These are phyloP conservation scores for Barypeithes pellucidus DNA, from an alignment of 2,888 invertebrate genomes.

Conservation along the genomic window DNA sequence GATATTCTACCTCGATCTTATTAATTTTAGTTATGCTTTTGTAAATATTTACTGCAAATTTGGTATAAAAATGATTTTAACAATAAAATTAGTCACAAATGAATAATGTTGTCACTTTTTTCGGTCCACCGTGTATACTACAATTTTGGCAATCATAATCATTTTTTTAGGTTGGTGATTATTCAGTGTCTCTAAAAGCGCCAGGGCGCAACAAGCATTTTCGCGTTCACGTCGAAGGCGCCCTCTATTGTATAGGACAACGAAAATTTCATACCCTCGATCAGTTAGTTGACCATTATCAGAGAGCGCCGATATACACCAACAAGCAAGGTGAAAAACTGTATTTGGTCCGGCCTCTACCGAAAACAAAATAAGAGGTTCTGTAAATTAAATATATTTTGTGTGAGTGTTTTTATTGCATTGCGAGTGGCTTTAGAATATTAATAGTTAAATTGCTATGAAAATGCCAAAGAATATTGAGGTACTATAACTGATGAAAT, in stretches of 20 bases:
- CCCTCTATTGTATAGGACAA: constrained; percentile 97
- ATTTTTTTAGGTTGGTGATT: constrained; percentile 92
- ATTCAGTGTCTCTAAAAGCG: constrained; percentile 97
- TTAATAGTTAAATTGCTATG: constrained; percentile 37
- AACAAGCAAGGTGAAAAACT: constrained; percentile 98
- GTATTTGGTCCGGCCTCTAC: constrained; percentile 95
- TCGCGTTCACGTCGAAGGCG: constrained; percentile 95
- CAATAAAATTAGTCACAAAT: no score
- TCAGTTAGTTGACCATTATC: constrained; percentile 98
- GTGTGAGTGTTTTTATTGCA: constrained; percentile 48
- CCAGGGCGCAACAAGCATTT: constrained; percentile 99
- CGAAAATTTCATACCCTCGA: constrained; percentile 97
- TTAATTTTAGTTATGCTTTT: no score
- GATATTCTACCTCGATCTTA: no score
- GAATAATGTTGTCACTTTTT: no score
- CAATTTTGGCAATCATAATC: no score
- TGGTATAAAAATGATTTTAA: no score
- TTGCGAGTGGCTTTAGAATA: constrained; percentile 51
- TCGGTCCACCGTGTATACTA: no score
- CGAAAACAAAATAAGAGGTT: constrained; percentile 72
- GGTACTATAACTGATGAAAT: constrained; percentile 13
- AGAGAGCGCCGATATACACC: constrained; percentile 98
- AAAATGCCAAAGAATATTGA: constrained; percentile 44
- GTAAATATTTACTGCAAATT: no score
- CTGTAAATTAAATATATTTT: constrained; percentile 45